A percentile compares a stretch with the other conserved stretches of the same genome.
Conservation (phyloP, 2,113 vertebrate species). For the Edolisoma coerulescens region DNA sequence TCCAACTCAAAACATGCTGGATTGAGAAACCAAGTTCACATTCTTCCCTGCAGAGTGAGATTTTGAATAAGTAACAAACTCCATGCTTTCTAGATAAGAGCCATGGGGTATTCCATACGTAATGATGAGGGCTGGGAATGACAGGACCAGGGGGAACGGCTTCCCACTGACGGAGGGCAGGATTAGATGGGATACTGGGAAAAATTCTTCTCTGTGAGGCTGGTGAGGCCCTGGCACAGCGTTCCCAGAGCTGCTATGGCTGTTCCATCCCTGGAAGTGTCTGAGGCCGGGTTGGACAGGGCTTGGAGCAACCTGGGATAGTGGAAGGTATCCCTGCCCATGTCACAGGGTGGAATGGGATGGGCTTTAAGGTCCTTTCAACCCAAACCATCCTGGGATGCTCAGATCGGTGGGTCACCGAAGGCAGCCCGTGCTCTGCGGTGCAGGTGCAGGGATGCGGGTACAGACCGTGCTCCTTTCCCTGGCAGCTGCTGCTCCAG, state of each 20-base stretch:
- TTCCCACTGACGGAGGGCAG: background rate
- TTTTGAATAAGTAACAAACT: background rate
- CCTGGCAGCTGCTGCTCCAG: accelerated
- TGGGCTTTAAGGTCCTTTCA: background rate
- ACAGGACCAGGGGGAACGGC: background rate
- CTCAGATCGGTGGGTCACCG: accelerated
- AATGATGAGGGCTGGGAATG: background rate
- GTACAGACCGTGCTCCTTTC: accelerated
- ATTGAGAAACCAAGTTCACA: background rate
- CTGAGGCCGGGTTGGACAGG: accelerated
- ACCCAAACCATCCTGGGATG: accelerated
- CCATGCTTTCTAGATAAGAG: background rate
- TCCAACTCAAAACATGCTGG: background rate
- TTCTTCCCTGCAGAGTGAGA: background rate
- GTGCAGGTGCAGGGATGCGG: background rate
- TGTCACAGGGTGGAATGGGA: accelerated
- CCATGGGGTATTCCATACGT: accelerated
- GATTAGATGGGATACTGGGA: background rate
- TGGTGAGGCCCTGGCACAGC: background rate
- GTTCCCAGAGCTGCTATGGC: background rate
- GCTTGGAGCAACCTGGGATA: background rate
- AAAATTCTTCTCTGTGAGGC: background rate
- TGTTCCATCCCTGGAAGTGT: background rate
- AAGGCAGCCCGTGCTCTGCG: background rate
- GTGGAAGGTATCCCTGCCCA: background rate